These are phyloP conservation scores for Ricordea florida DNA, from an alignment of 92 coral and sea anemone genomes.

Conservation along the genomic window DNA sequence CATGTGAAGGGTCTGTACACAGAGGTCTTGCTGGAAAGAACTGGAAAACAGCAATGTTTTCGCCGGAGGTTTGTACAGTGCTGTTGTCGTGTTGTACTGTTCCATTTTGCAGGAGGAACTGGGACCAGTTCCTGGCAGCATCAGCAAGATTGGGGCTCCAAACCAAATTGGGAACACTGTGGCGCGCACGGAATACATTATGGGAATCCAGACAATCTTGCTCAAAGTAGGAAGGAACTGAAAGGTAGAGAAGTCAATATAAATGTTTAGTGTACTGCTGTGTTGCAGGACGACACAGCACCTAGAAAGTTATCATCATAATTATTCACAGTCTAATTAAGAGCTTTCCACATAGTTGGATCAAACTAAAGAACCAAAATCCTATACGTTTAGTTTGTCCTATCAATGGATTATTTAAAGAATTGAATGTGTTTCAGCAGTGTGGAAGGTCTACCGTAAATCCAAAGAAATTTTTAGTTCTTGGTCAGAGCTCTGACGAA, in stretches of 20 bases:
- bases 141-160: conserved; percentile 13
- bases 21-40: background rate
- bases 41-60: conserved; percentile 13
- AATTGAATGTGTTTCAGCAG: no score
- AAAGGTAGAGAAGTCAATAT: background rate
- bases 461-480: no score
- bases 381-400: no score
- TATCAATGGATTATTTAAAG: no score
- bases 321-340: no score
- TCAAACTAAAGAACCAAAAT: no score
- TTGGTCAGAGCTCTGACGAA: no score
- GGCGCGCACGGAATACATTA: conserved; percentile 26
- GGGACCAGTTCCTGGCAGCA: conserved; percentile 36
- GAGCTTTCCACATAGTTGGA: no score
- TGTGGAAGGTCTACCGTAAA: no score
- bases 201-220: conserved; percentile 40
- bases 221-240: conserved; percentile 19
- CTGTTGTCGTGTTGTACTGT: conserved; percentile 17
- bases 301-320: no score
- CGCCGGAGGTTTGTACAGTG: conserved; percentile 29
- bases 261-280: no score
- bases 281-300: no score
- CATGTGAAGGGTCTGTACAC: background rate
- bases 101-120: conserved; percentile 9
- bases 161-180: background rate